Evolutionary conservation across 2,113 vertebrate genomes (phyloP), one percentile per base, ranked within the genome.

Genomic region (Camarhynchus parvulus): DNA sequence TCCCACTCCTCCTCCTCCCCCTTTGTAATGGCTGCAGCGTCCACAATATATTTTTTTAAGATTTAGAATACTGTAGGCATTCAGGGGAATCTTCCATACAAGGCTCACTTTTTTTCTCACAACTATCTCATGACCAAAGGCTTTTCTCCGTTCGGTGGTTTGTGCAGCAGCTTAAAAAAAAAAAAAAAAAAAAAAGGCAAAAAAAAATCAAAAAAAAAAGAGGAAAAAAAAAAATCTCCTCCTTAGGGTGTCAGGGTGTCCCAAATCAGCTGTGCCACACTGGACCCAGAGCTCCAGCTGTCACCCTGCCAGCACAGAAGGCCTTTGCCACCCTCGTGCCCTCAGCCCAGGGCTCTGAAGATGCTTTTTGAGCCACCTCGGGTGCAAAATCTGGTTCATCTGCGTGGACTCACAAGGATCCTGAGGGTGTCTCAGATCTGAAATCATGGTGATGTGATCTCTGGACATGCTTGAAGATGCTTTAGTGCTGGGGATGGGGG

Each of bases 1-100:
- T 87, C 96, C 96, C 79, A 19, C 85, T 95, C 95, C 88, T 95
- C 76, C 63, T 87, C 85, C 75, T 80, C 84, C 94, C 92, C 44
- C 91, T 97, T 97, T 97, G 95, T 97, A 97, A 97, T 93, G 96
- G 96, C 95, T 96, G 96, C 96, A 97, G 95, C 93, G 16, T 94
- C 96, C 94, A 97, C 96, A 97, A 91, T 97, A 96, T 97, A 97
- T 97, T 96, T 97, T 97, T 97, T 97, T 97, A 97, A 97, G 90
- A 94, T 63, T 92, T 96, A 97, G 96, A 97, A 94, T 94, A 88
- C 91, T 76, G 93, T 96, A 96, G 94, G 95, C 90, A 69, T 97
- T 96, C 96, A 96, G 96, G 96, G 96, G 95, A 97, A 93, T 94
- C 90, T 90, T 96, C 85, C 95, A 89, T 81, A 89, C 93, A 84